Conservation (phyloP, 2,888 invertebrate genomes). For the Trypoxylon attenuatum region DNA sequence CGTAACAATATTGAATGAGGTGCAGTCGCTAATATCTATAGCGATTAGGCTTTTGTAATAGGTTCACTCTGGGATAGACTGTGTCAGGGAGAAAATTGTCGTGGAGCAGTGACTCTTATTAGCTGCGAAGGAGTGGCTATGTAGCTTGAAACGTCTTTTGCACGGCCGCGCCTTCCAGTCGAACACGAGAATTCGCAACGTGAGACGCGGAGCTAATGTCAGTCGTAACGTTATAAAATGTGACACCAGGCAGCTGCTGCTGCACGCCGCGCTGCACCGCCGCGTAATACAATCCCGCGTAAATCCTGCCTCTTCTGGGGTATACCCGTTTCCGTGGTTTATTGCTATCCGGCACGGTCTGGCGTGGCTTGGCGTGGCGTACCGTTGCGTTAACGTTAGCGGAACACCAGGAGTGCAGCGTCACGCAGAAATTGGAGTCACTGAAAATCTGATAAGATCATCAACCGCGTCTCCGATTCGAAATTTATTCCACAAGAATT, state of each 20-base stretch:
- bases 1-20: too few relatives aligned
- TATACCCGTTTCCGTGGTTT: constrained; percentile 47
- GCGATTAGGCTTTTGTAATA: too few relatives aligned
- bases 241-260: constrained; percentile 64
- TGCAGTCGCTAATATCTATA: too few relatives aligned
- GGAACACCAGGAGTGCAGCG: constrained; percentile 36
- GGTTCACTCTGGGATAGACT: too few relatives aligned
- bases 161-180: constrained; percentile 23
- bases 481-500: too few relatives aligned
- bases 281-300: constrained; percentile 64
- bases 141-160: constrained; percentile 27
- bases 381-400: constrained; percentile 52
- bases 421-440: constrained; percentile 31
- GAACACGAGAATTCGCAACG: constrained; percentile 30
- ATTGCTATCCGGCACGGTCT: constrained; percentile 51
- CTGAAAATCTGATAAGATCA: constrained; percentile 16
- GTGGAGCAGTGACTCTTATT: constrained; percentile 23
- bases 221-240: constrained; percentile 61
- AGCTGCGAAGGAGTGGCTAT: constrained; percentile 7
- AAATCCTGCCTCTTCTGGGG: constrained; percentile 55
- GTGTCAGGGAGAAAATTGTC: not conserved
- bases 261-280: constrained; percentile 30
- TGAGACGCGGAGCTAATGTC: constrained; percentile 46
- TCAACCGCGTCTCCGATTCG: too few relatives aligned
- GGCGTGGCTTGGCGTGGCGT: too few relatives aligned